Evolutionary conservation across 2,888 invertebrate species (phyloP), one percentile per base, ranked within the genome.

Genomic region (Capitulum mitella): DNA sequence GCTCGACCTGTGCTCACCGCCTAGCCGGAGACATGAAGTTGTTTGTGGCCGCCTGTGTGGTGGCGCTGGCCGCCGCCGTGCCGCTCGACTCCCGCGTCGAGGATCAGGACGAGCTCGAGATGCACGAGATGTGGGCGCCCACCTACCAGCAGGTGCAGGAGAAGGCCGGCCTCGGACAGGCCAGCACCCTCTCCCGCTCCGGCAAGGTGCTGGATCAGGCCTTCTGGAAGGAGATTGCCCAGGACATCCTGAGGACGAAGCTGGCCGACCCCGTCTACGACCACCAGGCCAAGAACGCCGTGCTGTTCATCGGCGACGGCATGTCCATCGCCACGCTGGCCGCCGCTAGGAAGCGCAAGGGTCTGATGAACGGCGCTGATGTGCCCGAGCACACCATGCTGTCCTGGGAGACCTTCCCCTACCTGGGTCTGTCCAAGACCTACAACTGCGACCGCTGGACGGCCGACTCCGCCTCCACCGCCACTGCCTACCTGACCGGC

Each of bases 361-460:
- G 64, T 34, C 64, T 64, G 16, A 3, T 8, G 64, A 16, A 14
- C 37, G 64, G 64, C 32, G 64, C 64, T 34, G 64, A 54, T 16
- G 54, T 54, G 22, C 26, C 54, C 54, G 54, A 54, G 54, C 54
- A 54, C 54, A 54, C 54, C 54, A 54, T 22, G 22, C 54, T 54
- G 10, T 54, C 54, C 22, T 54, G 54, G 54, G 54, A 54, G 54
- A 54, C 54, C 54, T 54, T 54, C 54, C 54, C 54, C 54, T 54
- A 54, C 54, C 54, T 54, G 54, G 54, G 54, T 16, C 54, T 54
- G 26, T 54, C 54, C 26, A 54, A 54, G 54, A 54, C 54, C 54
- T 70, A 70, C 70, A 70, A 70, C 70, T 70, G 70, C 26, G 70
- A 70, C 70, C 70, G 70, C 70, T 70, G 70, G 70, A 70, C 70